Base-by-base conservation (phyloP, 2,113 vertebrate genomes). In the Apaloderma vittatum region DNA sequence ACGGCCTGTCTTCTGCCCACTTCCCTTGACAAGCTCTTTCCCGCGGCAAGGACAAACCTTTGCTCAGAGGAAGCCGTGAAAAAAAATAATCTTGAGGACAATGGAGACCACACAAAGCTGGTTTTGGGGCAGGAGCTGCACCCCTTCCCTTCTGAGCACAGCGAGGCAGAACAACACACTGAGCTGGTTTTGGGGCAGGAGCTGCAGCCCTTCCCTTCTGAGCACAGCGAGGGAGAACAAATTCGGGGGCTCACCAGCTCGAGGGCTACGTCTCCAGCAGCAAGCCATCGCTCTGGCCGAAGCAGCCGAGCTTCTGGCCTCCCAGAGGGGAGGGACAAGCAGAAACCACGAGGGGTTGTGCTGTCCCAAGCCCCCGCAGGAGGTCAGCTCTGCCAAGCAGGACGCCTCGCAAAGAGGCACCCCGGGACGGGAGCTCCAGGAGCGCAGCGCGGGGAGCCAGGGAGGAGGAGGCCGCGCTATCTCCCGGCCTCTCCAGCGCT, bases 101-200 rank as follows among this genome's bases (percentile, higher is more conserved):
- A n/a, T 6, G 8, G 37, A 80, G 24, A 76, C 21, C 16, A 27
- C 0, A 0, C 17, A 54, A 15, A 59, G 43, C 29, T 72, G 37
- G 10, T 59, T 26, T 78, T 11, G 70, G 74, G 40, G 58, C 36
- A 92, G 67, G 16, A 90, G 59, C 32, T 87, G 55, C 80, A 74
- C 6, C 27, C 51, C 9, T 12, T 52, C 45, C 63, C 43, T 66
- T 48, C 34, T 3, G 17, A 88, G 75, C 71, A 68, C 58, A 49
- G 63, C n/a, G n/a, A n/a, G n/a, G n/a, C n/a, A n/a, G n/a, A n/a
- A n/a, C n/a, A n/a, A n/a, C 16, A 27, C 0, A 0, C 17, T 58
- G 13, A 59, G 43, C 29, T 72, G 37, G 10, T 59, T 26, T 78
- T 11, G 70, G 74, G 40, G 58, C 36, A 92, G 67, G 16, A 90